A percentile compares a stretch with the other conserved stretches of the same genome.
Conservation (phyloP, 1,140 invertebrate species). For the Diprion similis region DNA sequence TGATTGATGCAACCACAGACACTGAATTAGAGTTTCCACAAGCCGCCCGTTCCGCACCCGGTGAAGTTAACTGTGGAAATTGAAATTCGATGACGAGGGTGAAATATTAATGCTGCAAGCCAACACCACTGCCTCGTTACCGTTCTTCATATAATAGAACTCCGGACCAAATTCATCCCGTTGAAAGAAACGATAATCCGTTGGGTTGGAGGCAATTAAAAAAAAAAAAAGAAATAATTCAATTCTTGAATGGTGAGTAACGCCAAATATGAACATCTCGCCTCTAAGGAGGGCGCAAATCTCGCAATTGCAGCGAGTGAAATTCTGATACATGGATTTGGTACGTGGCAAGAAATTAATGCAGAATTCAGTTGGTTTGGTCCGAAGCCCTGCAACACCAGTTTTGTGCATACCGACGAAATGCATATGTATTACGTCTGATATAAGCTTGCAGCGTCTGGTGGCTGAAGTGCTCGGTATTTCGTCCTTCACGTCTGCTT, state of each 20-base stretch:
- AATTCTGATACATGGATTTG: background rate
- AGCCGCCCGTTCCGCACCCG: constrained; percentile 16
- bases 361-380: background rate
- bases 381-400: background rate
- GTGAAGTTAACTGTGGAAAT: constrained; percentile 30
- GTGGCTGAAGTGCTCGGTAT: background rate
- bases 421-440: background rate
- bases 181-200: no score
- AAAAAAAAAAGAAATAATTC: no score
- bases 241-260: no score
- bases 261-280: no score
- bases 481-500: background rate
- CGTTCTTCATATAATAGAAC: no score
- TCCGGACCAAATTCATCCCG: no score
- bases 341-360: background rate
- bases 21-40: constrained; percentile 39
- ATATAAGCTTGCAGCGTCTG: background rate
- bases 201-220: no score
- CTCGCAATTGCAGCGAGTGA: no score
- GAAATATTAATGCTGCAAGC: constrained; percentile 37
- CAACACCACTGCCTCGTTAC: constrained; percentile 17
- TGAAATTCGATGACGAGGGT: constrained; percentile 44
- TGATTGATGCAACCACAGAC: constrained; percentile 41
- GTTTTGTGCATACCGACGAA: background rate
- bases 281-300: no score